phyloP scores from a whole-genome alignment of 2,888 invertebrate species.

The Aspidiotus destructor region DNA sequence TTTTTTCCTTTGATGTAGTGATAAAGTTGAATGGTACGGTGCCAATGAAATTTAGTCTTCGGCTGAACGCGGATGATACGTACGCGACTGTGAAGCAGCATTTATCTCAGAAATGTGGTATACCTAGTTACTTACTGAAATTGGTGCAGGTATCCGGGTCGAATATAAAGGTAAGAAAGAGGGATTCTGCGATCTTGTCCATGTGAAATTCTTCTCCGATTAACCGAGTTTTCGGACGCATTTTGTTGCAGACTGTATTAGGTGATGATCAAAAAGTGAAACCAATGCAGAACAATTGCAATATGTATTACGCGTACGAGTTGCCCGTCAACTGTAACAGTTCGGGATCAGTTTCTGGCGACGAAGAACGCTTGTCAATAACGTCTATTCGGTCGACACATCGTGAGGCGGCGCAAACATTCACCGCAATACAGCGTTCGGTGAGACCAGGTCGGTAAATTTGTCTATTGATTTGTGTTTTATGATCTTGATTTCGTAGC shows the following conservation, averaged over 20 bases:
- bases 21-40: conserved; percentile 69
- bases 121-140: conserved; percentile 54
- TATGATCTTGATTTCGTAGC: not conserved
- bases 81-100: conserved; percentile 66
- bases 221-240: not conserved
- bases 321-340: conserved; percentile 45
- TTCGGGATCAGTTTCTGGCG: conserved; percentile 37
- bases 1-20: conserved; percentile 45
- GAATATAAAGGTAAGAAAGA: conserved; percentile 47
- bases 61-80: conserved; percentile 71
- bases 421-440: conserved; percentile 42
- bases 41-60: conserved; percentile 73
- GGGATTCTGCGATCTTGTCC: not conserved
- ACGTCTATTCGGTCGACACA: conserved; percentile 37
- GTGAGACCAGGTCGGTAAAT: conserved; percentile 36
- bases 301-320: conserved; percentile 57
- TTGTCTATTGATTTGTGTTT: conserved; percentile 17
- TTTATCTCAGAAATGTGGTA: conserved; percentile 53
- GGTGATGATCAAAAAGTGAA: conserved; percentile 43
- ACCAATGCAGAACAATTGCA: conserved; percentile 36
- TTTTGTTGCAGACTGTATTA: conserved; percentile 42
- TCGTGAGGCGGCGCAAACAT: conserved; percentile 41
- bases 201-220: not conserved
- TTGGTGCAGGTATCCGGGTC: conserved; percentile 64
- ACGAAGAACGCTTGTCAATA: conserved; percentile 39